These are phyloP conservation scores for Acanthosepion esculentum DNA, from an alignment of 2,888 invertebrate genomes.

Conservation along the genomic window DNA sequence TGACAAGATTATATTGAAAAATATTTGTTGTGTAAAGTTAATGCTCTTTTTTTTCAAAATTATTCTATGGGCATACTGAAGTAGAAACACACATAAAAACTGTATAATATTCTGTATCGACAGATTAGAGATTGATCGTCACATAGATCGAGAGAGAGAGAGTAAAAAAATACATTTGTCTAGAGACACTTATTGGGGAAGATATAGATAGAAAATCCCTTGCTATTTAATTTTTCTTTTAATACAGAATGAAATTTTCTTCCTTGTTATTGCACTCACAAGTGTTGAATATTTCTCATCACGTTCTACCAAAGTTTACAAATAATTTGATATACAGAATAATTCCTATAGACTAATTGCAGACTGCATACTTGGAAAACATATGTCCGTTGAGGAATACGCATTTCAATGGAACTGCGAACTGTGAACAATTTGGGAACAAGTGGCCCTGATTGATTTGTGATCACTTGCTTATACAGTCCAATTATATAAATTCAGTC, in stretches of 20 bases:
- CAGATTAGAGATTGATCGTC: no score
- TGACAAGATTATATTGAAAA: no score
- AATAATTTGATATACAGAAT: conserved; percentile 33
- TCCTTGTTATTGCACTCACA: not conserved
- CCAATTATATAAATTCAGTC: no score
- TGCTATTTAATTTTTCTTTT: not conserved
- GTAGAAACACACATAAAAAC: no score
- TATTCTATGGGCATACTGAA: no score
- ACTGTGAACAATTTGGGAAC: not conserved
- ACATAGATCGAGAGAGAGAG: no score
- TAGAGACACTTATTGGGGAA: no score
- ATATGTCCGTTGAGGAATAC: not conserved
- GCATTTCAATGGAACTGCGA: not conserved
- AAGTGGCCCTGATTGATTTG: not conserved
- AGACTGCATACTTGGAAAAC: not conserved
- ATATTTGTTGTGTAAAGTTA: no score
- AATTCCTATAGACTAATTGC: not conserved
- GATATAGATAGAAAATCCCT: no score
- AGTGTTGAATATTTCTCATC: not conserved
- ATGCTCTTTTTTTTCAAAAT: no score
- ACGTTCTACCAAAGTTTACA: not conserved
- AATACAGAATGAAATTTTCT: not conserved
- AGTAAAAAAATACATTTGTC: no score
- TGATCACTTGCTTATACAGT: not conserved
- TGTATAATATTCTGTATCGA: no score